These are phyloP conservation scores for Dastarcus helophoroides DNA, from an alignment of 2,888 invertebrate species.

Conservation along the genomic window DNA sequence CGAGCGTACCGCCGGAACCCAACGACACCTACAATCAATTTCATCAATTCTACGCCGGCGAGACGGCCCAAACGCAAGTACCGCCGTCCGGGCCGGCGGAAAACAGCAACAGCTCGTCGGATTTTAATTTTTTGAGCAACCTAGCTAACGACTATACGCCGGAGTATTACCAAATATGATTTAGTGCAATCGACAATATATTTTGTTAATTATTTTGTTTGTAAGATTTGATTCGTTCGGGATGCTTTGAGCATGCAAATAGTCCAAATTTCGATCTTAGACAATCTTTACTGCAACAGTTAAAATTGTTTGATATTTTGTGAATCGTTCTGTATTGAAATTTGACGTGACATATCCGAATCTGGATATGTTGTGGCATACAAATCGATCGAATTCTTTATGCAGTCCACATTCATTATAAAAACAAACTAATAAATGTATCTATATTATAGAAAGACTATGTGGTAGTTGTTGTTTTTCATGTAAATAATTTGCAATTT, in stretches of 20 bases:
- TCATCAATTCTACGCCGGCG: conserved; percentile 55
- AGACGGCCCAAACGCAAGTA: conserved; percentile 32
- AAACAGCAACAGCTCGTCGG: conserved; percentile 85
- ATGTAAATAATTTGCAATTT: conserved; percentile 30
- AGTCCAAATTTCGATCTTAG: too few species aligned
- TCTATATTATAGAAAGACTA: conserved; percentile 28
- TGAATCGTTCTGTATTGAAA: too few species aligned
- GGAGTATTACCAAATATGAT: conserved; percentile 72
- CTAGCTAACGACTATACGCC: conserved; percentile 87
- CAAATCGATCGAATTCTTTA: too few species aligned
- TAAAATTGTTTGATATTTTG: too few species aligned
- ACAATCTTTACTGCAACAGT: too few species aligned
- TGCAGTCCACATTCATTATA: conserved; percentile 7
- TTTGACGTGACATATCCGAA: too few species aligned
- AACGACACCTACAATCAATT: conserved; percentile 52
- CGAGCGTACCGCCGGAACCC: conserved; percentile 46
- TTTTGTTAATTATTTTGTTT: too few species aligned
- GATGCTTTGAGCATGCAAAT: too few species aligned
- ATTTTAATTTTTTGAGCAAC: conserved; percentile 87
- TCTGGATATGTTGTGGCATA: too few species aligned
- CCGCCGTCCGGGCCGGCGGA: conserved; percentile 48
- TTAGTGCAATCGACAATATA: conserved; percentile 29
- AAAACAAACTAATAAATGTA: conserved; percentile 32
- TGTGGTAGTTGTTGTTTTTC: conserved; percentile 31
- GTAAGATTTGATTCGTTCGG: too few species aligned